phyloP scores from a whole-genome alignment of 2,888 invertebrate species.

The Proisotoma minuta region DNA sequence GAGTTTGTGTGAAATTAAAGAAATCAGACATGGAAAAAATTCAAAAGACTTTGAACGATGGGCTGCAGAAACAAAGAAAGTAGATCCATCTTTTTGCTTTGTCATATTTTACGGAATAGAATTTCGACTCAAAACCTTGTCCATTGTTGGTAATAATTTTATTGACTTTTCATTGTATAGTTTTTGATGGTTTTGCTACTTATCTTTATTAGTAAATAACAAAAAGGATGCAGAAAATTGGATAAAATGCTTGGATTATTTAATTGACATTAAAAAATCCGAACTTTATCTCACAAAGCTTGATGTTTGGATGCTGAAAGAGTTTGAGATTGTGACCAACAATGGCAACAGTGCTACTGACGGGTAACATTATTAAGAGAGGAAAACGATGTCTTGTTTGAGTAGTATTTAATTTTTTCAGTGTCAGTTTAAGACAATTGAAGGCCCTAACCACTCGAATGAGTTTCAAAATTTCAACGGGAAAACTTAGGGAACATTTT shows the following conservation, averaged over 20 bases:
- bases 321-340: no score
- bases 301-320: constrained; percentile 33
- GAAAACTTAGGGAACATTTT: constrained; percentile 27
- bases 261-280: constrained; percentile 24
- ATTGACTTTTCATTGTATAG: neutral
- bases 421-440: constrained; percentile 32
- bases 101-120: constrained; percentile 31
- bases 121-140: constrained; percentile 32
- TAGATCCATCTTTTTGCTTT: constrained; percentile 29
- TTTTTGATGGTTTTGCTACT: neutral
- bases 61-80: constrained; percentile 29
- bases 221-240: constrained; percentile 35
- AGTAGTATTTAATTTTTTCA: no score
- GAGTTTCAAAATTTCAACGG: constrained; percentile 30
- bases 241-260: constrained; percentile 28
- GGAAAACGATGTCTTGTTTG: no score
- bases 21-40: constrained; percentile 30
- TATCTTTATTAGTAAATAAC: constrained; percentile 8
- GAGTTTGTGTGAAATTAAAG: constrained; percentile 33
- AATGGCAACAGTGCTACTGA: no score
- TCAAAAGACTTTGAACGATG: constrained; percentile 30
- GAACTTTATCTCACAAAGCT: constrained; percentile 21
- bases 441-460: constrained; percentile 31
- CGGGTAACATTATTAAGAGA: no score
- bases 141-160: constrained; percentile 24